A percentile compares a stretch with the other conserved stretches of the same genome.
Evolutionary conservation across 2,797 vertebrate genomes (phyloP).

Genomic region (Eospalax fontanierii): DNA sequence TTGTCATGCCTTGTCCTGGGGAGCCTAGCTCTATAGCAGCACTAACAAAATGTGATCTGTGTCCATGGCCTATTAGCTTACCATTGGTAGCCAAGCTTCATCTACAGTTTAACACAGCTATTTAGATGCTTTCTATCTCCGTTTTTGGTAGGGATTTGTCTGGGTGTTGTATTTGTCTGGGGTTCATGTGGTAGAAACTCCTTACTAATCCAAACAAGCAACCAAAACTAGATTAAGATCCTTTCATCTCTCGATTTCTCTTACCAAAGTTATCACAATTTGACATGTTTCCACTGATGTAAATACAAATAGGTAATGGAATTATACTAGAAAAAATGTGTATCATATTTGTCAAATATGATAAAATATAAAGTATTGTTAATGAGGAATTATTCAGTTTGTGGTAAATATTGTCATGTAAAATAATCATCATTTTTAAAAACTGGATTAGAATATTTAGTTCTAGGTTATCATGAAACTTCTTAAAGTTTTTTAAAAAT

Average conservation of each 20-base stretch:
- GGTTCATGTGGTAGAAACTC: neutral
- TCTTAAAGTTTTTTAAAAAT: neutral
- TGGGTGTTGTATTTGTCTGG: neutral
- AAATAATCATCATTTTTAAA: neutral
- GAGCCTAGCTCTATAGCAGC: neutral
- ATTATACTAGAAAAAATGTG: neutral
- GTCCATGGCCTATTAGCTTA: neutral
- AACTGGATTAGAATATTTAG: neutral
- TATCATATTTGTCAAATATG: too few relatives aligned
- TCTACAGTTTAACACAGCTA: neutral
- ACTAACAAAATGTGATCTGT: neutral
- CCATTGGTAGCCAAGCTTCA: neutral
- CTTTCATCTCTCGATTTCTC: neutral
- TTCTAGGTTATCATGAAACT: neutral
- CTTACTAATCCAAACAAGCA: neutral
- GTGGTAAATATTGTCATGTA: too few relatives aligned
- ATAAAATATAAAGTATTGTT: too few relatives aligned
- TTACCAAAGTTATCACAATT: neutral
- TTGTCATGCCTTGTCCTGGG: neutral
- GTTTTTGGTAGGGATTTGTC: neutral
- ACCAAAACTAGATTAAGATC: neutral
- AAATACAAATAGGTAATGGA: constrained; percentile 4
- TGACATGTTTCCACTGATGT: neutral
- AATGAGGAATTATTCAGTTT: too few relatives aligned
- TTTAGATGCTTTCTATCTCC: neutral